Base-by-base conservation (phyloP, 2,888 invertebrate species). In the Tenthredo scrophulariae region DNA sequence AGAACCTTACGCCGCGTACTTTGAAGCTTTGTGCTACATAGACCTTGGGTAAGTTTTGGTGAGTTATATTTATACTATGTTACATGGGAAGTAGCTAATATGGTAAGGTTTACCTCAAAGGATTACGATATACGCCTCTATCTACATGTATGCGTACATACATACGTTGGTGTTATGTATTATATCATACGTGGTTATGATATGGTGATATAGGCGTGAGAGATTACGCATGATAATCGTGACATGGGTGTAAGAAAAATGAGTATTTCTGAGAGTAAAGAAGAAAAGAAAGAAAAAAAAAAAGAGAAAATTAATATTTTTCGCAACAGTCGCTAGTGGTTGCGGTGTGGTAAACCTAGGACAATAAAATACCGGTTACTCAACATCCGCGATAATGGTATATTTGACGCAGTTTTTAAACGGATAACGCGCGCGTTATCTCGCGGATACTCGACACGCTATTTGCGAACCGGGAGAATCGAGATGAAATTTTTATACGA, bases 341-440 rank as follows among this genome's bases (percentile, higher is more conserved):
- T 6, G 46, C 46, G 46, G 13, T 46, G 40, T 40, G 22, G 33
- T n/a, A 72, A 72, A 37, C 70, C 70, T 72, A 72, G 10, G 70
- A 72, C 70, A 72, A 33, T 40, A 72, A 22, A 6, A 37, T n/a
- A 40, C 22, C 40, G 15, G 70, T 72, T 72, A 37, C 70, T 18
- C 70, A 67, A 67, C 40, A n/a, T 37, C 70, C 40, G 70, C 18
- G 37, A 33, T n/a, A 72, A 72, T n/a, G 40, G 37, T 40, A 40
- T 72, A 72, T 72, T 72, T 72, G 0, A 33, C 22, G n/a, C 33
- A 72, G 40, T 46, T 37, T 72, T 18, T 15, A 72, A 72, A 72
- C 37, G 70, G 37, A 72, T 18, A 72, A 72, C 18, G 7, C 40
- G 3, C 5, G 33, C 37, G 70, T 70, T 33, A 72, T 72, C 37